These are phyloP conservation scores for Conus ventricosus DNA, from an alignment of 1,140 invertebrate genomes.

Conservation along the genomic window DNA sequence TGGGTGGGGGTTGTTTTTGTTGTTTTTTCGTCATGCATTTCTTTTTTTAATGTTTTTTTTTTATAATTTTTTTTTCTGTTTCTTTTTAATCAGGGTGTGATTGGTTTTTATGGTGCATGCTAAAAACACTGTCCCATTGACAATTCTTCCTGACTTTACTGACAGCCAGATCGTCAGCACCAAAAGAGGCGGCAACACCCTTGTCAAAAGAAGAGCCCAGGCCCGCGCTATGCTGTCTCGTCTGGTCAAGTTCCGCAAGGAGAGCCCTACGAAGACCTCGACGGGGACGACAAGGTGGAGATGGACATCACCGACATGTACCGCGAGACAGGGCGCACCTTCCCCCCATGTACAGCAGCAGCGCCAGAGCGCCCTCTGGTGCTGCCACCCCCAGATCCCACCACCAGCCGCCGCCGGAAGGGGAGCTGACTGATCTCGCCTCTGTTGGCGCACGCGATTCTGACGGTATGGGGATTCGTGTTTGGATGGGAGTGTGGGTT, in stretches of 20 bases:
- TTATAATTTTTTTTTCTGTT: background rate
- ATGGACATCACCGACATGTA: slow-evolving; percentile 66
- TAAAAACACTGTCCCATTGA: background rate
- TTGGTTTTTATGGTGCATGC: background rate
- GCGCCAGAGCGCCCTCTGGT: slow-evolving; percentile 31
- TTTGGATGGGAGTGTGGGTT: background rate
- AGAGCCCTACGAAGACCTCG: slow-evolving; percentile 61
- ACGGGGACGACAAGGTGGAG: slow-evolving; percentile 58
- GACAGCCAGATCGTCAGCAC: slow-evolving; percentile 5
- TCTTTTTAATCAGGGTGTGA: background rate
- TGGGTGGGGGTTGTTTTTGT: too few relatives aligned
- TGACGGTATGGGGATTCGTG: slow-evolving; percentile 15
- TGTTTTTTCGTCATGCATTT: too few relatives aligned
- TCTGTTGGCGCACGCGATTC: background rate
- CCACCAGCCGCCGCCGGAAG: background rate
- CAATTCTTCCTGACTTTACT: too few relatives aligned
- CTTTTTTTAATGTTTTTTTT: too few relatives aligned
- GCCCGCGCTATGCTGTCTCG: slow-evolving; percentile 56
- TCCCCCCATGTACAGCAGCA: slow-evolving; percentile 9
- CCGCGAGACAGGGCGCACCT: slow-evolving; percentile 24
- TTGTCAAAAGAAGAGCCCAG: background rate
- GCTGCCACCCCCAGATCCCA: background rate
- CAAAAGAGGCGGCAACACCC: background rate
- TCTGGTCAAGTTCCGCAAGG: slow-evolving; percentile 56
- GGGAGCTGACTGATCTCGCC: slow-evolving; percentile 2